These are phyloP conservation scores for Campoplex capitator DNA, from an alignment of 2,888 invertebrate genomes.

Conservation along the genomic window DNA sequence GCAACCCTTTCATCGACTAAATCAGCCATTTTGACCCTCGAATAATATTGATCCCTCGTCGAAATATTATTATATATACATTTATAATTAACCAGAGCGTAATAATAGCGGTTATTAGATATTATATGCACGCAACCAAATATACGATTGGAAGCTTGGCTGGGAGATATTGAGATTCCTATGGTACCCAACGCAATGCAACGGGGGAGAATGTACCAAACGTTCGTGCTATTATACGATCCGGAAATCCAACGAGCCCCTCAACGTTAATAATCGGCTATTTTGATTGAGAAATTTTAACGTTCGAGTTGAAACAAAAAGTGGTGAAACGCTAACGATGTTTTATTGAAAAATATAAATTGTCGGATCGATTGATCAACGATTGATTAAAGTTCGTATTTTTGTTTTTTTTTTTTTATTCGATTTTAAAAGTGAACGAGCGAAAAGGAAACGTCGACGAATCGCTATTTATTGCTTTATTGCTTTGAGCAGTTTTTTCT, in stretches of 20 bases:
- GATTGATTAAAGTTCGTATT: background rate
- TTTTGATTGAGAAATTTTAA: background rate
- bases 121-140: slow-evolving; percentile 46
- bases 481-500: background rate
- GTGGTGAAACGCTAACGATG: background rate
- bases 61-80: slow-evolving; percentile 27
- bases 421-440: background rate
- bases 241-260: slow-evolving; percentile 20
- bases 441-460: background rate
- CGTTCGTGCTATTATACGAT: slow-evolving; percentile 12
- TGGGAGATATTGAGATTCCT: slow-evolving; percentile 62
- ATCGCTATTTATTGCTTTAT: background rate
- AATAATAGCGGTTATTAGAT: slow-evolving; percentile 61
- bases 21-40: background rate
- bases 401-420: background rate
- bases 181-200: slow-evolving; percentile 39
- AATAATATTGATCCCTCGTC: background rate
- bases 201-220: slow-evolving; percentile 24
- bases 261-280: slow-evolving; percentile 4
- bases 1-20: too few relatives aligned
- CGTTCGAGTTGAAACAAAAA: background rate
- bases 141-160: slow-evolving; percentile 35
- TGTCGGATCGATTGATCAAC: background rate
- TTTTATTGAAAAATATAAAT: background rate
- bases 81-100: slow-evolving; percentile 46